Base-by-base conservation (phyloP, 35 echinoderm and acorn worm species). In the Acanthaster planci region DNA sequence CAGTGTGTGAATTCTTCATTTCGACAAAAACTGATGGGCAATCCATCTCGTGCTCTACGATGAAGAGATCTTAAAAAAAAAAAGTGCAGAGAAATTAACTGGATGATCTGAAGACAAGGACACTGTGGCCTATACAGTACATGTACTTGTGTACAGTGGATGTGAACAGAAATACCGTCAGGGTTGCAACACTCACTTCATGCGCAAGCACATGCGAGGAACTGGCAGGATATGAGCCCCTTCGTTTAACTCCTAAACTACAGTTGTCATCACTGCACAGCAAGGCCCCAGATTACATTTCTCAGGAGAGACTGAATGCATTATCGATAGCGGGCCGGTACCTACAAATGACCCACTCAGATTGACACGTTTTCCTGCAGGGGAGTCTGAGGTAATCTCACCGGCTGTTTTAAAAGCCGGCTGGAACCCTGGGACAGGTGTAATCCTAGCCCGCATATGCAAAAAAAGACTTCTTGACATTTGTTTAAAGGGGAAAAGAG, bases 361-460 rank as follows among this genome's bases (percentile, higher is more conserved):
- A 68, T 68, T 68, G 21, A 68, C 60, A 68, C 60, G 12, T 68
- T 68, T 26, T 68, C 23, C 23, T 8, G 18, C 12, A 26, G 12
- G 60, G 60, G 23, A 19, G 23, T 8, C 60, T 5, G 60, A 26
- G 60, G 19, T 68, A 68, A 68, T 68, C 60, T 68, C 60, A 68
- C 60, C 60, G 60, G 60, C 60, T 68, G 60, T 68, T 68, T 68
- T 68, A 68, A 68, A 68, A 68, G 60, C 60, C 60, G 29, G 60
- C 60, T 68, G 60, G 60, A 68, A 68, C 60, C 60, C 60, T 27
- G 23, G 60, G 60, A 68, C 60, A 34, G 34, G 60, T 34, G 60
- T 68, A 68, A 68, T 68, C 60, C 60, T 31, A 68, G 60, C 23
- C 2, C 34, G 60, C 60, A 12, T 47, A 68, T 5, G 29, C 60